Base-by-base conservation (phyloP, 2,113 vertebrate species). In the Arvicanthis niloticus region DNA sequence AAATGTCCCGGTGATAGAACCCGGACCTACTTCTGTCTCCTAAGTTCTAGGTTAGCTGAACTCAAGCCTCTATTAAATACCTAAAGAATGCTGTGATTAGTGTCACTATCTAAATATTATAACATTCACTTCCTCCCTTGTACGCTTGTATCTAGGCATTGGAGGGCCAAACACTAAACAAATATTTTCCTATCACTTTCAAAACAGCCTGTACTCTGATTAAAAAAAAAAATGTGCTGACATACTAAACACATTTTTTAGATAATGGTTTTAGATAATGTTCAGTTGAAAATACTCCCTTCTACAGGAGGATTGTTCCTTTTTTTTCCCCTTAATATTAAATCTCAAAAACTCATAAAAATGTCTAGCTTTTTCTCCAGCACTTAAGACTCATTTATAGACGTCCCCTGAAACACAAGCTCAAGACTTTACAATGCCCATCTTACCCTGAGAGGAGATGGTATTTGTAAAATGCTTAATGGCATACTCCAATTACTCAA, bases 151-250 rank as follows among this genome's bases (percentile, higher is more conserved):
- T 77, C 75, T 51, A 91, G 92, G 88, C 37, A 5, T n/a, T 95
- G 51, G 67, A 88, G 42, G 70, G 51, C 22, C 91, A 45, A 95
- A 97, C 76, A 82, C 53, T 45, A 65, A 89, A 93, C 92, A 95
- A 97, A 87, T 60, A 95, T 65, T 88, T 87, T 88, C 90, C 53
- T 92, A 97, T 95, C 92, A 76, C 72, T 94, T 96, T 95, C 96
- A 98, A 96, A 97, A 85, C 42, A 78, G 76, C 5, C 73, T 86
- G 96, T 91, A 80, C 80, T 87, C 92, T 95, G 81, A 95, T 97
- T 62, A 68, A 68, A 56, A 58, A 81, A 78, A 81, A 97, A 48
- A 93, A 92, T 48, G 81, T 96, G 93, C 93, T 97, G 91, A 96
- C 86, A 92, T 53, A 96, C 72, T 91, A 73, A 96, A 93, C 40